Evolutionary conservation across 2,888 invertebrate genomes (phyloP), one percentile per base, ranked within the genome.

Genomic region (Tubulanus polymorphus): DNA sequence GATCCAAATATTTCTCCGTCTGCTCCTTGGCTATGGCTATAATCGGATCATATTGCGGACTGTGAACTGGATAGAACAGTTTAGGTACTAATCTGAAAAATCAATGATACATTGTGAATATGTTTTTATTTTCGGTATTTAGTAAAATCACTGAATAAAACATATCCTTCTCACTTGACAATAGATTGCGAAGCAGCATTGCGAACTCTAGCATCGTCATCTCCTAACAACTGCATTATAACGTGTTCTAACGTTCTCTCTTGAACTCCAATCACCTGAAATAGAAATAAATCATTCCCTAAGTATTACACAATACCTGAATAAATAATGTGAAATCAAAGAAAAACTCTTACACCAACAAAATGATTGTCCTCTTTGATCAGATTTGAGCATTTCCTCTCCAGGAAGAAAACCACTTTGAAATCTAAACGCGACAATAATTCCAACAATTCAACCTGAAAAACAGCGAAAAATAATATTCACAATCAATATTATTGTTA

Each of bases 181-280:
- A 91, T 83, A 2, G 88, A 84, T 47, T 83, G 81, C 0, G 88
- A 83, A 0, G 90, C 86, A 1, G 89, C 86, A 56, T 83, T 83
- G 57, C 92, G 82, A 0, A 92, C 90, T 74, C 90, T 83, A 54
- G 84, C 85, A 75, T 93, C 91, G 61, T 87, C 87, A 75, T 91
- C 90, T 5, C 83, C 84, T 1, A 91, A 76, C 58, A 90, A 79
- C 12, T 83, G 80, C 20, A 87, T 79, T 8, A 91, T 76, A 1
- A 88, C 84, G 59, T 86, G 80, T 55, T 80, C 72, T 46, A 87
- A 69, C 29, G 86, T 80, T 64, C 82, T 82, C 57, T 83, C 82
- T 79, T 88, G 87, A 70, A 69, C 55, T 50, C 64, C 55, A 56
- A 73, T 48, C 45, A 57, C 63, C 73, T 73, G 66, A 20, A 64